Base-by-base conservation (phyloP, 2,797 vertebrate genomes). In the Propithecus perrieri region DNA sequence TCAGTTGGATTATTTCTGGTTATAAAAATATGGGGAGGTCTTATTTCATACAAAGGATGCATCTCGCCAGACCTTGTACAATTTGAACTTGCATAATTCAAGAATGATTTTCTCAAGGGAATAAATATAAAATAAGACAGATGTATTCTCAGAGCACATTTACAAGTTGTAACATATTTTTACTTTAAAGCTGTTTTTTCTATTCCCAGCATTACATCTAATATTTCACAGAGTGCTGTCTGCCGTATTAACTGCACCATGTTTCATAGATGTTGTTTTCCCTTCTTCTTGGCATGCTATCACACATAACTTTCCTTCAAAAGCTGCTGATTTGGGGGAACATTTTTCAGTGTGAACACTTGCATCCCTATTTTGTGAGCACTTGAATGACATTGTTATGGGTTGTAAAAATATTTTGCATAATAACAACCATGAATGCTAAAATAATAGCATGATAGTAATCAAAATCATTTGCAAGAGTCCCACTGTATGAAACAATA, bases 61-160 rank as follows among this genome's bases (percentile, higher is more conserved):
- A 63, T 91, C 79, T 95, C n/a, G 1, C 41, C 95, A 96, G 59
- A 91, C 33, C 65, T 71, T 67, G 85, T 67, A 53, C 93, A 91
- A 93, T 75, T 91, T 5, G 15, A 91, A 74, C 86, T 89, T 95
- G 89, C 72, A 94, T 95, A 95, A 97, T 88, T 96, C 94, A 93
- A 90, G 86, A 84, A 92, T 76, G 50, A 85, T 91, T 95, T 94
- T 87, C 89, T 97, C 65, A 67, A 78, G 93, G 53, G 84, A 89
- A 95, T 93, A 97, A 94, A 87, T 85, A 86, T 91, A 96, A 91
- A 95, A 86, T 65, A 86, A 95, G 84, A 89, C 93, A 95, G 85
- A 95, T 83, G 72, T 61, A 75, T 95, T 89, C 76, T 57, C 79
- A 38, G 71, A 79, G 72, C 84, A 72, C 94, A 76, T 94, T 91